Conservation (phyloP, 2,113 vertebrate genomes). For the Plecturocebus donacophilus region DNA sequence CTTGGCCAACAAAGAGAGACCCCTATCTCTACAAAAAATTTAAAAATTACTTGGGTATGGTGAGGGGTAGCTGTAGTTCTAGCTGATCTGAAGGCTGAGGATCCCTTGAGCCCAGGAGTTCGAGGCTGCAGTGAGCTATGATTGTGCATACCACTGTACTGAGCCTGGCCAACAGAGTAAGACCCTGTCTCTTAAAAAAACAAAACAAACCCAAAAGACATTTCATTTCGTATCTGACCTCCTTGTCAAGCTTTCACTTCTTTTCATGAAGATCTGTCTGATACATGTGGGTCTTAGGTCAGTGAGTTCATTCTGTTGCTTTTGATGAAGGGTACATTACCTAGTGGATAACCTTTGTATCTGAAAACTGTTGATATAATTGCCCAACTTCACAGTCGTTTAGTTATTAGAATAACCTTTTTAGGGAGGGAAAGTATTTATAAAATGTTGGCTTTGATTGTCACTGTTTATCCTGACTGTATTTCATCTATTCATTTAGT, state of each 20-base stretch:
- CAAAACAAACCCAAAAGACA: not conserved
- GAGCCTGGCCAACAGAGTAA: not conserved
- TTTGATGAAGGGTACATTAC: not conserved
- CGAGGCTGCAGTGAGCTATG: not conserved
- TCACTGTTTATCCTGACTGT: slow-evolving; percentile 31
- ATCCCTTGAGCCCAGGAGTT: not conserved
- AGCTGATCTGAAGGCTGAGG: not conserved
- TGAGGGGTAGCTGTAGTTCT: not conserved
- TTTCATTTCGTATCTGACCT: slow-evolving; percentile 10
- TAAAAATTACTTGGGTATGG: not conserved
- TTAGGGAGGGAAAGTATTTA: not conserved
- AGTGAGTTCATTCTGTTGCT: not conserved
- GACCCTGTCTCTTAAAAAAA: not conserved
- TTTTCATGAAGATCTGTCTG: not conserved
- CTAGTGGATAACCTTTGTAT: not conserved
- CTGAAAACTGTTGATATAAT: not conserved
- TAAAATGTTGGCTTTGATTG: slow-evolving; percentile 41
- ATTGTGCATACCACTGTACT: not conserved
- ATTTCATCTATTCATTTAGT: slow-evolving; percentile 82
- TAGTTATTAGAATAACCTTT: not conserved
- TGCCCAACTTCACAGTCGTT: not conserved
- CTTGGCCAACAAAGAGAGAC: not conserved
- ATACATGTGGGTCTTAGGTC: not conserved
- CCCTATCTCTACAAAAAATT: not conserved
- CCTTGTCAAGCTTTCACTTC: not conserved